phyloP scores from a whole-genome alignment of 2,113 vertebrate genomes.

The Neodontobutis hainanensis region DNA sequence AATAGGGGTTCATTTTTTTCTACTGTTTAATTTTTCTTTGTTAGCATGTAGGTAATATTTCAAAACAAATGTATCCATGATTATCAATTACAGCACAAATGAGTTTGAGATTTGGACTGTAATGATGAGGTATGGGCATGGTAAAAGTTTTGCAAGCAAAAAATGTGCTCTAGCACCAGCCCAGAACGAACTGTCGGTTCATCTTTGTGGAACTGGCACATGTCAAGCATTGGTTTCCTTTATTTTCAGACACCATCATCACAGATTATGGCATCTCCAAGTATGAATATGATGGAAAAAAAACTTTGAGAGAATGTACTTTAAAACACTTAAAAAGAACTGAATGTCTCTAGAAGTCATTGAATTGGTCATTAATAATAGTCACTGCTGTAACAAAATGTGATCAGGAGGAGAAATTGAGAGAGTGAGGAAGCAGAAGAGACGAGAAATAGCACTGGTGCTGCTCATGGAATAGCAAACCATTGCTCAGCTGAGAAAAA shows the following conservation, averaged over 20 bases:
- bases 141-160: too few species aligned
- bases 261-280: too few species aligned
- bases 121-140: too few species aligned
- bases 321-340: slow-evolving; percentile 30
- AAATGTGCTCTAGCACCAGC: too few species aligned
- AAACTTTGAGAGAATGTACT: neutral
- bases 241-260: too few species aligned
- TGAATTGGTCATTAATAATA: slow-evolving; percentile 48
- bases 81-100: too few species aligned
- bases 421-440: neutral
- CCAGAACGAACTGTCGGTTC: too few species aligned
- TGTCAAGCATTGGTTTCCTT: too few species aligned
- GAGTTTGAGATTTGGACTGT: too few species aligned
- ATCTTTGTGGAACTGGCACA: too few species aligned
- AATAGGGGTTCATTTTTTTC: slow-evolving; percentile 33
- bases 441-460: slow-evolving; percentile 21
- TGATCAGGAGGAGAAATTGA: neutral
- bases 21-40: slow-evolving; percentile 1
- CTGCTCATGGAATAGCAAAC: slow-evolving; percentile 51
- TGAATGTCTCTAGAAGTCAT: slow-evolving; percentile 34
- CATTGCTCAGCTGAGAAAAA: slow-evolving; percentile 52
- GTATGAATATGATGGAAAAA: neutral
- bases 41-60: too few species aligned
- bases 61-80: too few species aligned
- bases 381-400: slow-evolving; percentile 19